Evolutionary conservation across 2,888 invertebrate species (phyloP), one percentile per base, ranked within the genome.

Genomic region (Sarcophaga variegata): DNA sequence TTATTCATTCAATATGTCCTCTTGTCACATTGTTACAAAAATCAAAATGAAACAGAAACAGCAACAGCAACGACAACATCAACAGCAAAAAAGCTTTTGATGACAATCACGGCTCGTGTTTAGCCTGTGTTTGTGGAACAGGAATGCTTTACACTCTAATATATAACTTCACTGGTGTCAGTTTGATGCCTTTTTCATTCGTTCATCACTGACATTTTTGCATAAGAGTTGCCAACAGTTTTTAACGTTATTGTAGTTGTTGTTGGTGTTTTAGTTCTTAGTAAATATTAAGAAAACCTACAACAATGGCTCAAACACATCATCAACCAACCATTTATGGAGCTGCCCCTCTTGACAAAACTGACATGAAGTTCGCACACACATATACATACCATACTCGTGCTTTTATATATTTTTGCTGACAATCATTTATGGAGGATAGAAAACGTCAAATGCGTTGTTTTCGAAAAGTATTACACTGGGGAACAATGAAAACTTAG

Each of bases 1-100:
- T 86, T 86, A 86, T 86, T 86, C 86, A 83, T 83, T 83, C 86
- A 86, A 86, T 74, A 64, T 86, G 86, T 86, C 86, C 86, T 86
- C 81, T 81, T 86, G 83, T 86, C 86, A 86, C 83, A 86, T 37
- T 86, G 83, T 83, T 86, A 86, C 47, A 54, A 54, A 54, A 54
- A 54, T 14, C 1, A 66, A 64, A 45, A n/a, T 22, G 37, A 6
- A 78, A 82, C 20, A 71, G 72, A 72, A 64, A 75, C 20, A 6
- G 2, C 11, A 47, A 17, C n/a, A n/a, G n/a, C n/a, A n/a, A n/a
- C n/a, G n/a, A n/a, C n/a, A n/a, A n/a, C 79, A 27, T 11, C 6
- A n/a, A 25, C 17, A 74, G 49, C 45, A 81, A 70, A 77, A 64
- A 74, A 2, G 1, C 3, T 78, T 6, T 85, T 69, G 64, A 81